phyloP scores from a whole-genome alignment of 2,797 vertebrate species.

The Sebastes baramenuke region DNA sequence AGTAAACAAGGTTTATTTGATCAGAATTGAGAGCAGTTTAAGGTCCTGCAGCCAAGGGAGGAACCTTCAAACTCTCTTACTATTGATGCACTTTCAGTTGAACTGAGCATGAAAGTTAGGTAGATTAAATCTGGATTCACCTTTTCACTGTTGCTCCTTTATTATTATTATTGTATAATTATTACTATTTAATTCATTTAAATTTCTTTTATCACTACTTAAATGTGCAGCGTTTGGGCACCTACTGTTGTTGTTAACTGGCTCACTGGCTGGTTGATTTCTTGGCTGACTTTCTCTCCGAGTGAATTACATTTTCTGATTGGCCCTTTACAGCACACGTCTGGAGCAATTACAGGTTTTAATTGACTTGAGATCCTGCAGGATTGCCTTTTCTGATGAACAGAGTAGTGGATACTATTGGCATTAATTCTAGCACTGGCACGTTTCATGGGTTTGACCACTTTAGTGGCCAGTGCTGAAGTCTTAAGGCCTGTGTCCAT shows the following conservation, averaged over 20 bases:
- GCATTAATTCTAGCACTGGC: no score
- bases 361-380: neutral
- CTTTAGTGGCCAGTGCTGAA: no score
- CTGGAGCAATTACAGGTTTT: neutral
- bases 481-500: no score
- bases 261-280: neutral
- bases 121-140: neutral
- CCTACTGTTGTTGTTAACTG: neutral
- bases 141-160: neutral
- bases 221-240: neutral
- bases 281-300: constrained; percentile 7
- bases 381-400: neutral
- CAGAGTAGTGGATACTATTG: neutral
- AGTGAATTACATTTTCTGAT: neutral
- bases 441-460: no score
- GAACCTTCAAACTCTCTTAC: neutral
- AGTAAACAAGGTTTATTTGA: constrained; percentile 59
- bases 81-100: neutral
- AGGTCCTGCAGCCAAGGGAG: constrained; percentile 4
- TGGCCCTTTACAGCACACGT: neutral
- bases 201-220: neutral
- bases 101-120: neutral
- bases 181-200: neutral
- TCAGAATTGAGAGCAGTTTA: constrained; percentile 33
- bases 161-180: neutral